phyloP scores from a whole-genome alignment of 2,888 invertebrate species.

The Ditula angustiorana region DNA sequence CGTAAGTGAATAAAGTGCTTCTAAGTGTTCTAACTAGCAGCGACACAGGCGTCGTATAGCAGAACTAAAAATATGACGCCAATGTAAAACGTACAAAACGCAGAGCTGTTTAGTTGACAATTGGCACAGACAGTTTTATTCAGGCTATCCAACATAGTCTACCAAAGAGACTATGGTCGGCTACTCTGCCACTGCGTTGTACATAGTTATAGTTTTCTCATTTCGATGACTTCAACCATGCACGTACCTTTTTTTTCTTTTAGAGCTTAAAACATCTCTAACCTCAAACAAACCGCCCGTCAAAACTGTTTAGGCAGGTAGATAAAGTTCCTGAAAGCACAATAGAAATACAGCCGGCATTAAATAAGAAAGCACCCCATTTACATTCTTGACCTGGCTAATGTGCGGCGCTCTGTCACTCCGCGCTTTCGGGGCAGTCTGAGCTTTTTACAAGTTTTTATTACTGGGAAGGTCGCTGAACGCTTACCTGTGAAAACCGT shows the following conservation, averaged over 20 bases:
- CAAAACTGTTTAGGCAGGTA: constrained; percentile 15
- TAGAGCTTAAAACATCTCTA: background rate
- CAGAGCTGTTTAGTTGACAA: too few species aligned
- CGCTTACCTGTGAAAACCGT: background rate
- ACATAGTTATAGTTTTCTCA: too few species aligned
- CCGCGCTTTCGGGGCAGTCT: background rate
- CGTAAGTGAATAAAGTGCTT: too few species aligned
- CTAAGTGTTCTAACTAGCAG: too few species aligned
- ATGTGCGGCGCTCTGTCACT: constrained; percentile 9
- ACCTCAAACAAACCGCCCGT: constrained; percentile 4
- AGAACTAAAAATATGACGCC: too few species aligned
- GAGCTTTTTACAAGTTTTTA: background rate
- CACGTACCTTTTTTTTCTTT: background rate
- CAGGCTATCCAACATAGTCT: too few species aligned
- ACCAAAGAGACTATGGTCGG: too few species aligned
- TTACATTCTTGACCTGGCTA: constrained; percentile 24
- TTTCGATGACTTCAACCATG: too few species aligned
- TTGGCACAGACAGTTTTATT: too few species aligned
- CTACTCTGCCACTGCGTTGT: too few species aligned
- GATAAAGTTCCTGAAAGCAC: constrained; percentile 8
- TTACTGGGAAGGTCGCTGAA: background rate
- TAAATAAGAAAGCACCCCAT: constrained; percentile 16
- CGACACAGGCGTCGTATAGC: too few species aligned
- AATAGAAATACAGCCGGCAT: constrained; percentile 13
- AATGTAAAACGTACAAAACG: too few species aligned